Evolutionary conservation across 2,888 invertebrate genomes (phyloP).

Genomic region (Hyppa rectilinea): DNA sequence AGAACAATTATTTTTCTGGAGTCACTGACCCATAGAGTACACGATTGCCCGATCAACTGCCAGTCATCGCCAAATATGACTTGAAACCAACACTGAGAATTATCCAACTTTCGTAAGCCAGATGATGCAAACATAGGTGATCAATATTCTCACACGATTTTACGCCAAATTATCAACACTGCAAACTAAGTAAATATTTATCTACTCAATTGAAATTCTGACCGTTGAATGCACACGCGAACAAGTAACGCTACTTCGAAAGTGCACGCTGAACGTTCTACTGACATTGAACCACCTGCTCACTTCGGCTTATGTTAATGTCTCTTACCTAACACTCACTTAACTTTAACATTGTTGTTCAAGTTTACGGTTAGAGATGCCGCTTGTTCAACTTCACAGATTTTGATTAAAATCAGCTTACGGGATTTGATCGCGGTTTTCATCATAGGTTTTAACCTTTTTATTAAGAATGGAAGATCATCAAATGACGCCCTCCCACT

Average conservation of each 20-base stretch:
- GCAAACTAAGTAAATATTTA: conserved; percentile 38
- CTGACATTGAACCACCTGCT: conserved; percentile 72
- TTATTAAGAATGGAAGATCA: too few species aligned
- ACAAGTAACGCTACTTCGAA: conserved; percentile 64
- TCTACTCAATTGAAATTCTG: conserved; percentile 22
- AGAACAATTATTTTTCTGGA: neutral
- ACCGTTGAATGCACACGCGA: conserved; percentile 32
- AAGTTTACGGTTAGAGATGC: conserved; percentile 62
- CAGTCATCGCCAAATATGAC: neutral
- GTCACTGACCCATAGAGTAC: neutral
- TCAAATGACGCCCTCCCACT: too few species aligned
- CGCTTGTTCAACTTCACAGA: conserved; percentile 23
- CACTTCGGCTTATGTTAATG: conserved; percentile 66
- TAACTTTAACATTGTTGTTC: conserved; percentile 56
- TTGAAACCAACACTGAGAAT: too few species aligned
- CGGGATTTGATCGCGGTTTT: too few species aligned
- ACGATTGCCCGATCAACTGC: neutral
- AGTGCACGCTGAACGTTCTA: conserved; percentile 62
- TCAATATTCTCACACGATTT: conserved; percentile 29
- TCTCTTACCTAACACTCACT: conserved; percentile 64
- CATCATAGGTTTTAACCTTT: too few species aligned
- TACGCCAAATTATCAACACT: conserved; percentile 17
- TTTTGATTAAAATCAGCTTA: conserved; percentile 23
- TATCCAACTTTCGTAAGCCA: neutral
- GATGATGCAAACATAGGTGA: too few species aligned